Percentiles rank a stretch among this genome's conserved stretches.
phyloP scores from a whole-genome alignment of 2,797 vertebrate genomes.

The Salarias fasciatus region DNA sequence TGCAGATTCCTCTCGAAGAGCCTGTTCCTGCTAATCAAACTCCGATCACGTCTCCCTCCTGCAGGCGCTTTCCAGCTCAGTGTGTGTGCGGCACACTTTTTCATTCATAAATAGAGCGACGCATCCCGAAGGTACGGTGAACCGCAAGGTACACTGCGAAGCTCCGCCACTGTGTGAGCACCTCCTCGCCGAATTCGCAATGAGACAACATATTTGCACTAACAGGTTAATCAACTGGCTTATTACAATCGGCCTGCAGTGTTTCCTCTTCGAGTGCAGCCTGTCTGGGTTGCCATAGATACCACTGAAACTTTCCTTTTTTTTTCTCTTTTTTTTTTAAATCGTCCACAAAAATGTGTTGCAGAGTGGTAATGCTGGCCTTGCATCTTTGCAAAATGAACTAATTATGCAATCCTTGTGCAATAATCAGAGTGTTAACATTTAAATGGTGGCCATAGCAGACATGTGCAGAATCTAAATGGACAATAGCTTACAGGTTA shows the following conservation, averaged over 20 bases:
- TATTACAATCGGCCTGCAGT: slow-evolving; percentile 41
- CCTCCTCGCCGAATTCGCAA: slow-evolving; percentile 31
- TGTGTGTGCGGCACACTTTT: slow-evolving; percentile 60
- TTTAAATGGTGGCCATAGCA: background rate
- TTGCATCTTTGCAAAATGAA: slow-evolving; percentile 14
- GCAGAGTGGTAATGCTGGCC: slow-evolving; percentile 25
- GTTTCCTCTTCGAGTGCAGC: slow-evolving; percentile 22
- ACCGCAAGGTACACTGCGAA: slow-evolving; percentile 27
- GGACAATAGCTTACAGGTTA: slow-evolving; percentile 14
- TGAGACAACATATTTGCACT: slow-evolving; percentile 56
- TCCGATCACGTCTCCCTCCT: slow-evolving; percentile 56
- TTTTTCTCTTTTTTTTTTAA: slow-evolving; percentile 11
- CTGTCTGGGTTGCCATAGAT: slow-evolving; percentile 57
- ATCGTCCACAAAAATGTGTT: slow-evolving; percentile 18
- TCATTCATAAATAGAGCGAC: slow-evolving; percentile 73
- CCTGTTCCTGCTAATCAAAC: slow-evolving; percentile 39
- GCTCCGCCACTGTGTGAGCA: slow-evolving; percentile 7
- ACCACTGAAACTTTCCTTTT: slow-evolving; percentile 12
- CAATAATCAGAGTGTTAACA: background rate
- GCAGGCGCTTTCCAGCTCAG: slow-evolving; percentile 40
- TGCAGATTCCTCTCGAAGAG: slow-evolving; percentile 5
- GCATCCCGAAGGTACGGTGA: slow-evolving; percentile 42
- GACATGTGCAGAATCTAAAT: slow-evolving; percentile 18
- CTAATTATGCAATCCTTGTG: slow-evolving; percentile 26
- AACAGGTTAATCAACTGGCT: slow-evolving; percentile 47